These are phyloP conservation scores for Butorides virescens DNA, from an alignment of 2,113 vertebrate genomes.

Conservation along the genomic window DNA sequence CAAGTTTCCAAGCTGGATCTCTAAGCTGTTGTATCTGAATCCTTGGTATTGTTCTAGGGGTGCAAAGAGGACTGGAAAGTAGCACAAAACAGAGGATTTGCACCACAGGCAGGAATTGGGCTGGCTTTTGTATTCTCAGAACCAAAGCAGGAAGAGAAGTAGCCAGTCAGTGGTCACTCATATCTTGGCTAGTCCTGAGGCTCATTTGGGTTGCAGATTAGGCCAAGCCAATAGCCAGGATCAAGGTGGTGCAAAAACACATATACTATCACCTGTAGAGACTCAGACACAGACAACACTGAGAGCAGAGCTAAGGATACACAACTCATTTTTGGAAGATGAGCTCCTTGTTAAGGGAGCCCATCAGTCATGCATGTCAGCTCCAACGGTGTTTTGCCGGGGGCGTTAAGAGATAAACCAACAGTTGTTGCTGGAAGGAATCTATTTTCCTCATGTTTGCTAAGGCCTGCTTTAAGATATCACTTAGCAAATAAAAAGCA, in stretches of 20 bases:
- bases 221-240: not conserved
- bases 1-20: not conserved
- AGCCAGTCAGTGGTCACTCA: not conserved
- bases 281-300: not conserved
- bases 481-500: not conserved
- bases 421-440: not conserved
- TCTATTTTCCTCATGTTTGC: not conserved
- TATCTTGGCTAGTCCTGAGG: not conserved
- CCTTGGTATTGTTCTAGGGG: not conserved
- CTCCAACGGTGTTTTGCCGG: not conserved
- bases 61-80: not conserved
- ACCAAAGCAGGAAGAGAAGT: not conserved
- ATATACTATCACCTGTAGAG: not conserved
- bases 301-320: not conserved
- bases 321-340: not conserved
- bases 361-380: not conserved
- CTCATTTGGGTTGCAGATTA: not conserved
- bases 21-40: accelerated
- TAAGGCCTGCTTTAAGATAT: not conserved
- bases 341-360: not conserved
- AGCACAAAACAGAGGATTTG: not conserved
- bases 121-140: not conserved
- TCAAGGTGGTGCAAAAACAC: not conserved
- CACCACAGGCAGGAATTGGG: not conserved
- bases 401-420: accelerated